Base-by-base conservation (phyloP, 2,888 invertebrate genomes). In the Hyposoter dolosus region DNA sequence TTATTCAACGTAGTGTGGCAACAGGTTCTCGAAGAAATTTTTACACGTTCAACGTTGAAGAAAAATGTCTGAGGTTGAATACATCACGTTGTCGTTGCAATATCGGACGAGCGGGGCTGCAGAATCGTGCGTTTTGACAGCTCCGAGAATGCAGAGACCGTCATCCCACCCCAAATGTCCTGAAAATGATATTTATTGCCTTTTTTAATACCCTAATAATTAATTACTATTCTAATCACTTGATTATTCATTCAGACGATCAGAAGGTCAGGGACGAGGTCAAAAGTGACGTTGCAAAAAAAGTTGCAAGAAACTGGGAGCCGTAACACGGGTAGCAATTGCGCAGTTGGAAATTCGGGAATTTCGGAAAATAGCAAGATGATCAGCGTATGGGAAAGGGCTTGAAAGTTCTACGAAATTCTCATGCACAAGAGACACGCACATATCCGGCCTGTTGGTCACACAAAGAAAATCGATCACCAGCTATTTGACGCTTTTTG, bases 21-120 rank as follows among this genome's bases (percentile, higher is more conserved):
- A 88, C 88, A 88, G 88, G 88, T 88, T 83, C 85, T 87, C 40
- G 78, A 68, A 75, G 86, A 86, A 86, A 82, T 82, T 83, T 63
- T 79, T 17, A 32, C 79, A 82, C 79, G 53, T 66, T 71, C 35
- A 66, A 47, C 65, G 69, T 69, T 45, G 65, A 80, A 60, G 83
- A 60, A 77, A 74, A 45, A 50, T 77, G 65, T 79, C 63, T 28
- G 47, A 43, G 56, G 68, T 72, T 65, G 72, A 72, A 77, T 65
- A 53, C 76, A 53, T 60, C 63, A 76, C 72, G 76, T 77, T 66
- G 69, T 56, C 47, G 72, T 28, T 12, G 12, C 23, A 78, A 66
- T 68, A 45, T n/a, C 40, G 43, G 28, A 23, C 45, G 19, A 23
- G 12, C 15, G 15, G 56, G 12, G 12, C 56, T 60, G 45, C n/a